phyloP scores from a whole-genome alignment of 2,888 invertebrate genomes.

The Gastrophysa polygoni region DNA sequence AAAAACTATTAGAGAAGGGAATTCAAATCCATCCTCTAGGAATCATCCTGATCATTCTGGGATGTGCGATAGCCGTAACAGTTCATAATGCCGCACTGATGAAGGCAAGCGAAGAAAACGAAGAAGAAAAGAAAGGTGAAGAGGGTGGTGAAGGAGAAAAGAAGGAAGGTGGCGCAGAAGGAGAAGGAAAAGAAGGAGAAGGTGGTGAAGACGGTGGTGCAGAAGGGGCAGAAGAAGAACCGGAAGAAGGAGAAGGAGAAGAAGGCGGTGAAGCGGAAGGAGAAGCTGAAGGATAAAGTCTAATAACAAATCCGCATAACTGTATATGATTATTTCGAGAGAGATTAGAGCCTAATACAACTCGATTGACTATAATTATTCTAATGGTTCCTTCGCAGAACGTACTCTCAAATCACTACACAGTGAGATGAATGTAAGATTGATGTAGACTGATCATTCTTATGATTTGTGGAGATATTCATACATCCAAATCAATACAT shows the following conservation, averaged over 20 bases:
- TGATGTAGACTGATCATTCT: too few species aligned
- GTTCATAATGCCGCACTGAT: conserved; percentile 27
- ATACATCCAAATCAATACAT: too few species aligned
- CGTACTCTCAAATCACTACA: too few species aligned
- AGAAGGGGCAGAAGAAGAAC: not conserved
- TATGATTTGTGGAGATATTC: too few species aligned
- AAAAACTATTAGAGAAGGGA: not conserved
- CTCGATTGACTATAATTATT: too few species aligned
- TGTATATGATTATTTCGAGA: not conserved
- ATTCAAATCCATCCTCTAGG: conserved; percentile 21
- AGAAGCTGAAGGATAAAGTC: conserved; percentile 2
- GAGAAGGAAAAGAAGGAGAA: not conserved
- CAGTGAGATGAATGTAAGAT: too few species aligned
- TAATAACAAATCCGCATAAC: not conserved
- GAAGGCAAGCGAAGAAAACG: conserved; percentile 11
- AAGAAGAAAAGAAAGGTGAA: conserved; percentile 17
- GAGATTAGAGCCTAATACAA: too few species aligned
- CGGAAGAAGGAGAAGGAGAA: conserved; percentile 4
- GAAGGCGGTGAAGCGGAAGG: too few species aligned
- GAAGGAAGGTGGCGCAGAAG: not conserved
- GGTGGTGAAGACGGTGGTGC: not conserved
- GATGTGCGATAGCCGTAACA: conserved; percentile 23
- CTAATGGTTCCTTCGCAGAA: too few species aligned
- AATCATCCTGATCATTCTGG: conserved; percentile 25
- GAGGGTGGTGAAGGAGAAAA: not conserved